A percentile compares a stretch with the other conserved stretches of the same genome.
phyloP scores from a whole-genome alignment of 2,888 invertebrate genomes.

The Tuta absoluta region DNA sequence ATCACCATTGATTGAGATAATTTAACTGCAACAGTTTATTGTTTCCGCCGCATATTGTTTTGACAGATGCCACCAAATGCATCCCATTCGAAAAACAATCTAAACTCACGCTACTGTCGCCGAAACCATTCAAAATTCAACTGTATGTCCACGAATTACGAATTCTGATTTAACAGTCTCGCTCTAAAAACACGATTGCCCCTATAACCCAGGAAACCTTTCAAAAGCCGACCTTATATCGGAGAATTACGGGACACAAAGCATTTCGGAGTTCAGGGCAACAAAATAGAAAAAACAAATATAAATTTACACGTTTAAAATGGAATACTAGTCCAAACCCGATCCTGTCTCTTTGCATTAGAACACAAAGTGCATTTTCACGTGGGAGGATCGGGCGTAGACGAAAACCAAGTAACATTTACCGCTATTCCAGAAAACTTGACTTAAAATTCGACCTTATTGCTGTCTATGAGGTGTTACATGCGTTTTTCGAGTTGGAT shows the following conservation, averaged over 20 bases:
- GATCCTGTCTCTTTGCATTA: constrained; percentile 4
- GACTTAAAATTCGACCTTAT: constrained; percentile 9
- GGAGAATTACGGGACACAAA: neutral
- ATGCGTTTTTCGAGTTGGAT: neutral
- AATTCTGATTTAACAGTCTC: neutral
- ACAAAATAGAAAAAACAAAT: constrained; percentile 6
- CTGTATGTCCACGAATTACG: neutral
- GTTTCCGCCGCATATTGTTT: constrained; percentile 69
- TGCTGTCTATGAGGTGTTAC: neutral
- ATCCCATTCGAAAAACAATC: constrained; percentile 2
- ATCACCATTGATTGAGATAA: constrained; percentile 36
- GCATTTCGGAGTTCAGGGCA: neutral
- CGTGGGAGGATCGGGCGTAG: constrained; percentile 23
- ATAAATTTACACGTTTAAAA: constrained; percentile 16
- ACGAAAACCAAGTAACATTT: constrained; percentile 18
- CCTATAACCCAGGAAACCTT: neutral
- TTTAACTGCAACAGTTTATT: constrained; percentile 61
- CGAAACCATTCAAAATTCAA: neutral
- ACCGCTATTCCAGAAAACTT: neutral
- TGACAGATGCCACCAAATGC: constrained; percentile 61
- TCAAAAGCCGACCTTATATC: constrained; percentile 18
- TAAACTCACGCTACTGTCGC: neutral
- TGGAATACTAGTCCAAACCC: constrained; percentile 6
- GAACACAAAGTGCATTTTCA: constrained; percentile 11
- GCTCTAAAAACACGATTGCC: neutral